Evolutionary conservation across 2,113 vertebrate species (phyloP).

Genomic region (Phyllostomus discolor): DNA sequence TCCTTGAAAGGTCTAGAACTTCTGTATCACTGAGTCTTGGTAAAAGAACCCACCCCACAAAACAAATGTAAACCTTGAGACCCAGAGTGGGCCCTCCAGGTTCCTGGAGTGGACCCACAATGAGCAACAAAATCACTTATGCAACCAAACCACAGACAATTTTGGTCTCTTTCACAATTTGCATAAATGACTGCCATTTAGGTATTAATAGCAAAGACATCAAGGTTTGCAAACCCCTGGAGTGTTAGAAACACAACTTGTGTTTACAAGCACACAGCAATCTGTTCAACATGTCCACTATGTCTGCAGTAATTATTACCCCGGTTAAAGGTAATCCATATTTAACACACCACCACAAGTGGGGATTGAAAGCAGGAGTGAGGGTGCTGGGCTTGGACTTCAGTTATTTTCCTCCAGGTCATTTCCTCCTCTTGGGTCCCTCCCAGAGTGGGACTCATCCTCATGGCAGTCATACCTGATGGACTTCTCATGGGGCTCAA

Average conservation of each 20-base stretch:
- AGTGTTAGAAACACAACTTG: conserved; percentile 68
- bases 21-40: neutral
- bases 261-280: conserved; percentile 69
- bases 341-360: conserved; percentile 34
- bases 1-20: neutral
- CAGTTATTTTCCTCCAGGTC: neutral
- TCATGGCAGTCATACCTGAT: accelerated
- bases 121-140: neutral
- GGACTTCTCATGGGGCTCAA: neutral
- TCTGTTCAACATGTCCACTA: conserved; percentile 65
- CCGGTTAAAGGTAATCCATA: conserved; percentile 68
- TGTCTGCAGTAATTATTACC: conserved; percentile 71
- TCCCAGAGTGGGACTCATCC: neutral
- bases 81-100: neutral
- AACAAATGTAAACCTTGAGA: neutral
- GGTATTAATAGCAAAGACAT: conserved; percentile 65
- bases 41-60: neutral
- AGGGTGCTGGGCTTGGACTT: neutral
- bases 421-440: neutral
- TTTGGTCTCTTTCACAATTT: conserved; percentile 58
- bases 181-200: conserved; percentile 67
- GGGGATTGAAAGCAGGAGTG: conserved; percentile 8
- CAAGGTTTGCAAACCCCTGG: conserved; percentile 72
- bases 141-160: neutral
- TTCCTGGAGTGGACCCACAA: neutral